Percentiles rank a stretch among this genome's conserved stretches.
phyloP scores from a whole-genome alignment of 2,113 vertebrate species.

The Varanus salvator region DNA sequence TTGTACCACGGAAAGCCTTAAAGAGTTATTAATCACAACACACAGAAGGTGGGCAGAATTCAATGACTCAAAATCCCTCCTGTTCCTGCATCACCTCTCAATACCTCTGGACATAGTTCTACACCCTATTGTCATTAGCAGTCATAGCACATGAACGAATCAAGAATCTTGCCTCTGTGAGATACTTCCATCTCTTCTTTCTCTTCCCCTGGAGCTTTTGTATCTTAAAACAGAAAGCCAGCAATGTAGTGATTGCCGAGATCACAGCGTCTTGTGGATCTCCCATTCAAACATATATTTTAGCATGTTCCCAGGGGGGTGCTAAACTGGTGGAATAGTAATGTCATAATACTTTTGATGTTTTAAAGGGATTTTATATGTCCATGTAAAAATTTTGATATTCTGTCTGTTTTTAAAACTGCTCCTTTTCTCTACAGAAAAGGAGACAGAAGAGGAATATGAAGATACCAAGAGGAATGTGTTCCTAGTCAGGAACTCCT shows the following conservation, averaged over 20 bases:
- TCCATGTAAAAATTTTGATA: background rate
- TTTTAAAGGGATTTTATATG: background rate
- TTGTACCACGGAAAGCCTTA: background rate
- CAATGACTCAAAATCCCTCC: background rate
- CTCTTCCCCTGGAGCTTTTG: background rate
- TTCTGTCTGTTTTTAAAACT: background rate
- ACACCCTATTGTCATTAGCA: accelerated
- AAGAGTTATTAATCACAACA: conserved; percentile 12
- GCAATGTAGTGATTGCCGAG: accelerated
- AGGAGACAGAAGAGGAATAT: background rate
- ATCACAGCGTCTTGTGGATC: background rate
- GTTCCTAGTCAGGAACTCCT: background rate
- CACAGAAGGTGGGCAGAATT: background rate
- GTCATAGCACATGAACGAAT: background rate
- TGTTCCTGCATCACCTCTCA: conserved; percentile 22
- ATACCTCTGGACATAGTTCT: conserved; percentile 24
- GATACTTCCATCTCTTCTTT: background rate
- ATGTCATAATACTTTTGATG: background rate
- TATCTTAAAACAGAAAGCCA: background rate
- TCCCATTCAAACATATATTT: background rate
- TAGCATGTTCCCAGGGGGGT: background rate
- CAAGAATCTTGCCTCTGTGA: conserved; percentile 11
- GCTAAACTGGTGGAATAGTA: background rate
- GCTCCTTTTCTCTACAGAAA: background rate
- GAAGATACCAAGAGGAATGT: background rate